Evolutionary conservation across 2,113 vertebrate genomes (phyloP), one percentile per base, ranked within the genome.

Genomic region (Alligator mississippiensis): DNA sequence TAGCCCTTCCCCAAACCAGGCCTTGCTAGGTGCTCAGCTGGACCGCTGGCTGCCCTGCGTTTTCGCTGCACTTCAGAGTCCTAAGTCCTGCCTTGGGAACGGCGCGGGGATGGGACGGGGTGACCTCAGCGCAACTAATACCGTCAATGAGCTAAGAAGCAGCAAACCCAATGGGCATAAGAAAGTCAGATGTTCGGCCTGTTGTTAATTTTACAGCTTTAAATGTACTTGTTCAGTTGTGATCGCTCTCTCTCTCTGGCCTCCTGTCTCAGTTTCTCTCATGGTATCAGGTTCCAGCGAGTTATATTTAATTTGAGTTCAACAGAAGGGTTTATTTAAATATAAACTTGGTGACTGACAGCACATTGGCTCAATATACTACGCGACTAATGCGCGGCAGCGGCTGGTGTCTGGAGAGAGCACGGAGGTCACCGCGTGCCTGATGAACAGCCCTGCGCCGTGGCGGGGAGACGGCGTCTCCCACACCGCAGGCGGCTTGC

Each of bases 281-380:
- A 90, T 77, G 93, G 91, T 90, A 80, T 96, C 91, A 72, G 30
- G 88, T 95, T 91, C 89, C 84, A 60, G 77, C 0, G 13, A 93
- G 91, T 90, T 96, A 90, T 94, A 93, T 96, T 93, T 95, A 91
- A 95, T 93, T 58, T 0, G 82, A 88, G 95, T 97, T 96, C 94
- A 96, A 11, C 95, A 95, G 90, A 94, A 96, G 96, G 93, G 68
- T 92, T 95, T 92, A 90, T 96, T 96, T 95, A 96, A 97, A 96
- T 95, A 96, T 86, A 92, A 95, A 85, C 81, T 63, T 80, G n/a
- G 89, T 81, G 90, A 95, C 80, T 91, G 92, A 86, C 93, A 82
- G 93, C 0, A 0, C 88, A 11, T 72, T 91, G 92, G 92, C 88
- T 94, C 93, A 68, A 10, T 66, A 3, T 25, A 72, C 82, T 11